A percentile compares a stretch with the other conserved stretches of the same genome.
Conservation (phyloP, 2,888 invertebrate genomes). For the Nineta flava region DNA sequence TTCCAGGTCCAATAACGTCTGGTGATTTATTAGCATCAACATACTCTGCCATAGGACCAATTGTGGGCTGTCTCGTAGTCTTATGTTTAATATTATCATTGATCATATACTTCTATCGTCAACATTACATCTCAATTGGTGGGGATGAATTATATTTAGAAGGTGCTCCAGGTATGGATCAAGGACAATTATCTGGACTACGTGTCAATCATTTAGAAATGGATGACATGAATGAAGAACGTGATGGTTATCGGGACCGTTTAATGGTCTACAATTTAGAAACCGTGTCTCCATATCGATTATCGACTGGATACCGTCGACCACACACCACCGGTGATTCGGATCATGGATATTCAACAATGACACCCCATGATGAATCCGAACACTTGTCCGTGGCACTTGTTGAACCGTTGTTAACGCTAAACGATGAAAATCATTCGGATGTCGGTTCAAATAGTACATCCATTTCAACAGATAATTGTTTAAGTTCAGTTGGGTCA, state of each 20-base stretch:
- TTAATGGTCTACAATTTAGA: conserved; percentile 47
- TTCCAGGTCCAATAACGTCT: conserved; percentile 19
- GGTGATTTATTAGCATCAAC: conserved; percentile 29
- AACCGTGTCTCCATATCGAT: conserved; percentile 74
- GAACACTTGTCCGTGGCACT: conserved; percentile 65
- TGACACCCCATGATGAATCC: conserved; percentile 83
- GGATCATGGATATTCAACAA: conserved; percentile 91
- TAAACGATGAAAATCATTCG: conserved; percentile 38
- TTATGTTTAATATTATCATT: conserved; percentile 66
- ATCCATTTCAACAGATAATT: conserved; percentile 26
- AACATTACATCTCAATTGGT: conserved; percentile 32
- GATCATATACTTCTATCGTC: conserved; percentile 71
- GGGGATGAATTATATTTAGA: conserved; percentile 33
- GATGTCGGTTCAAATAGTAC: conserved; percentile 40
- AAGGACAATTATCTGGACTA: conserved; percentile 40
- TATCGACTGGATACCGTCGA: conserved; percentile 64
- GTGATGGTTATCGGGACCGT: conserved; percentile 47
- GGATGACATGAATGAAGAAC: conserved; percentile 45
- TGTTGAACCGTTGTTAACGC: conserved; percentile 42
- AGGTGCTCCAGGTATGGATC: conserved; percentile 33
- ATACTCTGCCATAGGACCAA: conserved; percentile 69
- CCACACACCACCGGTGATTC: conserved; percentile 63
- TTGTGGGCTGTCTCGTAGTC: conserved; percentile 72
- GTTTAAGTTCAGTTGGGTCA: conserved; percentile 13
- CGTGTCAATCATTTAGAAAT: conserved; percentile 59